These are phyloP conservation scores for Sesia apiformis DNA, from an alignment of 2,888 invertebrate species.

Conservation along the genomic window DNA sequence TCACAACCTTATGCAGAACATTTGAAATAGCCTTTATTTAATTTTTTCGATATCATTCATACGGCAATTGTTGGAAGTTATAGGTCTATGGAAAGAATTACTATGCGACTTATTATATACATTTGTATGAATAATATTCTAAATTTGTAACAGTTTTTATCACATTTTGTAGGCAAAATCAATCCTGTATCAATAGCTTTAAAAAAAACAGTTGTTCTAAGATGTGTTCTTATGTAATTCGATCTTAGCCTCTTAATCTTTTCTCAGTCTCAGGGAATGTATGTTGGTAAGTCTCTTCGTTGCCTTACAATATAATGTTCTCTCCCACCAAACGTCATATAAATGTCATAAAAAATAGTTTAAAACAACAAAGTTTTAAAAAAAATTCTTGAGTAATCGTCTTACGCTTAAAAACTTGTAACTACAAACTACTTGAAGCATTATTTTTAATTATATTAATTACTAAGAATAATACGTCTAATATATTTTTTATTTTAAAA, in stretches of 20 bases:
- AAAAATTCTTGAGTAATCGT: constrained; percentile 20
- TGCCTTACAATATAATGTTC: constrained; percentile 63
- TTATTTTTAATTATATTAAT: constrained; percentile 6
- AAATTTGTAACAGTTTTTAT: too few relatives aligned
- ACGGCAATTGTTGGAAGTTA: too few relatives aligned
- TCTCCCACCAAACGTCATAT: constrained; percentile 40
- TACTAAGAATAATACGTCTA: too few relatives aligned
- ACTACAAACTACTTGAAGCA: constrained; percentile 54
- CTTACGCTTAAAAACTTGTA: constrained; percentile 40
- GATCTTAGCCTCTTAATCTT: constrained; percentile 59
- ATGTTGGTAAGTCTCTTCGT: constrained; percentile 72
- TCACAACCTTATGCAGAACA: too few relatives aligned
- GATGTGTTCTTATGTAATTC: constrained; percentile 11
- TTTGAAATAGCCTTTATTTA: too few relatives aligned
- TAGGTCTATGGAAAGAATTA: too few relatives aligned
- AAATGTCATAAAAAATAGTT: constrained; percentile 66
- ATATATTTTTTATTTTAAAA: too few relatives aligned
- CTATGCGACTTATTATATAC: too few relatives aligned
- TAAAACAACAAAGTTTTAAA: constrained; percentile 35
- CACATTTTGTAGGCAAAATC: too few relatives aligned
- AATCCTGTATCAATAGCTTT: constrained; percentile 8
- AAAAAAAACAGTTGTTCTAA: constrained; percentile 15
- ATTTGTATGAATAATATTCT: too few relatives aligned
- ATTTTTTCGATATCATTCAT: too few relatives aligned
- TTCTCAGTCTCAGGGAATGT: constrained; percentile 72